These are phyloP conservation scores for Leucoptera coffeella DNA, from an alignment of 2,888 invertebrate species.

Conservation along the genomic window DNA sequence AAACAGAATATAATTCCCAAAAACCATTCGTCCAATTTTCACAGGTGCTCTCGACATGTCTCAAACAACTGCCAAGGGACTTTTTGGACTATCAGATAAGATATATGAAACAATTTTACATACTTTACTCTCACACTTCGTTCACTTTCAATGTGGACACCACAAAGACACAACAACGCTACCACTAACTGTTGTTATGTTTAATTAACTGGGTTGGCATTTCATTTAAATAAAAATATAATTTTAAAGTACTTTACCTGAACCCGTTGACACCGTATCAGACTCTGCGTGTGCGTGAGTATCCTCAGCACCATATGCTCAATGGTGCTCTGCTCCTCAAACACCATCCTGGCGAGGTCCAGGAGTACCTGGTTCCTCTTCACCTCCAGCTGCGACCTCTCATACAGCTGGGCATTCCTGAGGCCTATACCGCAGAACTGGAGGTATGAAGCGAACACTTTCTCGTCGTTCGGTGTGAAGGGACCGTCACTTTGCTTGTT, in stretches of 20 bases:
- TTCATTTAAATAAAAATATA: no score
- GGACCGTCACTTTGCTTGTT: constrained; percentile 82
- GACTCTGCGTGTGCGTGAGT: constrained; percentile 87
- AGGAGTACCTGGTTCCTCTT: constrained; percentile 91
- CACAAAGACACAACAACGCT: no score
- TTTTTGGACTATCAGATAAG: no score
- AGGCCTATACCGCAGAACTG: constrained; percentile 96
- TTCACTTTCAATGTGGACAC: no score
- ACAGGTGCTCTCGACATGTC: no score
- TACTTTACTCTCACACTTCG: no score
- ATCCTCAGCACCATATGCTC: constrained; percentile 93
- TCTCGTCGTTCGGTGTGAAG: constrained; percentile 82
- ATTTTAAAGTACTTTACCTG: constrained; percentile 65
- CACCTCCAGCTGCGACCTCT: constrained; percentile 90
- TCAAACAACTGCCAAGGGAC: no score
- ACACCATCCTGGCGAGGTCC: constrained; percentile 93
- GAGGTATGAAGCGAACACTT: constrained; percentile 86
- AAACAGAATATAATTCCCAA: no score
- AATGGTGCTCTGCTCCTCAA: constrained; percentile 94
- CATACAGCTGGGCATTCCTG: constrained; percentile 92
- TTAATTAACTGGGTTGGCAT: no score
- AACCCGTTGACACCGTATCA: constrained; percentile 91
- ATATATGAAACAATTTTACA: no score
- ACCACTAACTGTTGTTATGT: no score
- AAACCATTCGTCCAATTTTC: no score